Percentiles rank a stretch among this genome's conserved stretches.
phyloP scores from a whole-genome alignment of 2,888 invertebrate species.

The Automeris io region DNA sequence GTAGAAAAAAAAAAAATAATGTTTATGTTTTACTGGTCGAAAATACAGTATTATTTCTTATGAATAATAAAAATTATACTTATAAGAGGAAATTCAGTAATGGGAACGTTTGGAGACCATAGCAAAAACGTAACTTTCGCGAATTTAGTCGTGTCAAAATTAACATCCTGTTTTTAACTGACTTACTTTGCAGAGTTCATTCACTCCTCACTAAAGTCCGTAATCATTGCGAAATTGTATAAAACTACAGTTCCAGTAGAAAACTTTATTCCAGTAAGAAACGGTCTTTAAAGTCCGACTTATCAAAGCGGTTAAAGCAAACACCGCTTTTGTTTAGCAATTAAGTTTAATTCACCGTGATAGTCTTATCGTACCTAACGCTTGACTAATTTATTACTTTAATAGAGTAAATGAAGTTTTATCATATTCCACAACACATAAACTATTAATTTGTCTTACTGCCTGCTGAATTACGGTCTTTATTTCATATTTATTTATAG shows the following conservation, averaged over 20 bases:
- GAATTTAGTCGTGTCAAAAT: too few species aligned
- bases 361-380: slow-evolving; percentile 27
- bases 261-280: slow-evolving; percentile 25
- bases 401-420: slow-evolving; percentile 30
- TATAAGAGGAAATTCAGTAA: too few species aligned
- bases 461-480: too few species aligned
- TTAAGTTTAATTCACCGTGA: slow-evolving; percentile 50
- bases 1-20: too few species aligned
- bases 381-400: slow-evolving; percentile 36
- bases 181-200: slow-evolving; percentile 6
- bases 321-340: slow-evolving; percentile 47
- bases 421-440: background rate
- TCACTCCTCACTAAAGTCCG: slow-evolving; percentile 6
- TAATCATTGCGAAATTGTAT: slow-evolving; percentile 27
- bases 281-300: slow-evolving; percentile 30
- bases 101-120: too few species aligned
- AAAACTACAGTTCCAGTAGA: slow-evolving; percentile 1
- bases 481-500: too few species aligned
- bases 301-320: slow-evolving; percentile 40
- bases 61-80: too few species aligned
- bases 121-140: too few species aligned
- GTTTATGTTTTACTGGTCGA: too few species aligned
- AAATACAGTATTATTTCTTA: too few species aligned
- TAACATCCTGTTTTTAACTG: slow-evolving; percentile 10
- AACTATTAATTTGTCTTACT: too few species aligned